Conservation (phyloP, 2,888 invertebrate genomes). For the Urechis unicinctus region DNA sequence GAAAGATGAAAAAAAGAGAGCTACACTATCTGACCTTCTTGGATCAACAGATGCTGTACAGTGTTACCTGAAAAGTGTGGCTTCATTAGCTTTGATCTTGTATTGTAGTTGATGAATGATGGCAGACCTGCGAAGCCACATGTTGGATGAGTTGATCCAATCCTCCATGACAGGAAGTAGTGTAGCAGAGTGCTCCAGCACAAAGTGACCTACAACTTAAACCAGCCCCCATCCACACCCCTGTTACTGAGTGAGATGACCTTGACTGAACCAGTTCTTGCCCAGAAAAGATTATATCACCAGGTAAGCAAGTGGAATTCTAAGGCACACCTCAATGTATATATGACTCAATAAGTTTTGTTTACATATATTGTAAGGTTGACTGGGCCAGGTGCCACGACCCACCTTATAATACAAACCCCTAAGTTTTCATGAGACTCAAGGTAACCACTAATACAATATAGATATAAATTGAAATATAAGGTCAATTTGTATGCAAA, state of each 20-base stretch:
- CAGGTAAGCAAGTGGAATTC: no score
- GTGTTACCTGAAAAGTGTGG: slow-evolving; percentile 21
- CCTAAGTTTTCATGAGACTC: no score
- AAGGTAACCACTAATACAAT: not conserved
- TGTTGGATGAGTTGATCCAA: slow-evolving; percentile 20
- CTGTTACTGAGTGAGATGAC: not conserved
- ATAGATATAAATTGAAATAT: not conserved
- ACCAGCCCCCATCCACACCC: no score
- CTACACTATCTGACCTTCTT: not conserved
- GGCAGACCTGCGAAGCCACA: slow-evolving; percentile 24
- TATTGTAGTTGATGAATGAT: slow-evolving; percentile 23
- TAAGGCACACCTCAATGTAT: no score
- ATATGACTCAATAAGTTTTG: no score
- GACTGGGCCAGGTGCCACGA: no score
- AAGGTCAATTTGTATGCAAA: no score
- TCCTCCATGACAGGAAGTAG: slow-evolving; percentile 20
- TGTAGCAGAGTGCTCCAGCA: not conserved
- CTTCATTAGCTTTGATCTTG: slow-evolving; percentile 19
- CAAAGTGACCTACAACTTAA: slow-evolving; percentile 5
- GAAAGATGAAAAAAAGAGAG: not conserved
- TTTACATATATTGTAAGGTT: no score
- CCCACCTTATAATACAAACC: no score
- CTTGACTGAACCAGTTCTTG: no score
- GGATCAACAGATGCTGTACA: not conserved
- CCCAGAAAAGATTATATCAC: no score